Evolutionary conservation across 1,140 invertebrate species (phyloP).

Genomic region (Sminthurides bifidus): DNA sequence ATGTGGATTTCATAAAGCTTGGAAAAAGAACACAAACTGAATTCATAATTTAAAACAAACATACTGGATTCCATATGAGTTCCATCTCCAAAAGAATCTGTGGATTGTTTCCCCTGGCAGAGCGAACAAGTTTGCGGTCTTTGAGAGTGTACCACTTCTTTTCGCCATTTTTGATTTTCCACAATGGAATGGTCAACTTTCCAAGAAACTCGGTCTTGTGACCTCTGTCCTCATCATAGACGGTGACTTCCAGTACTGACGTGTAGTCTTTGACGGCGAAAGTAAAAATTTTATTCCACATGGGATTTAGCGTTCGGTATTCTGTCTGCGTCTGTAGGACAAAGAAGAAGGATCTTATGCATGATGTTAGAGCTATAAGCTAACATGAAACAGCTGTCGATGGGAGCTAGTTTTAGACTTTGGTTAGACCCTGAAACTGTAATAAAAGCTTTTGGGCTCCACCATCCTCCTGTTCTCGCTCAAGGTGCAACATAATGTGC

Average conservation of each 20-base stretch:
- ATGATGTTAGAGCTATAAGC: no score
- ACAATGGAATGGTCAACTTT: constrained; percentile 54
- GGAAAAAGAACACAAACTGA: no score
- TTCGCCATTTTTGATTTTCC: constrained; percentile 77
- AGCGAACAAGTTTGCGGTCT: constrained; percentile 78
- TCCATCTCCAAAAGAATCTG: constrained; percentile 87
- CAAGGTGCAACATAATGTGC: no score
- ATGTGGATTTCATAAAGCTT: no score
- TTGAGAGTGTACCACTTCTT: constrained; percentile 93
- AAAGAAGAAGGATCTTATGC: no score
- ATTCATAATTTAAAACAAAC: no score
- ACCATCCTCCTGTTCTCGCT: no score
- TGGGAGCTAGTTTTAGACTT: no score
- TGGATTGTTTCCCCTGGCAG: constrained; percentile 79
- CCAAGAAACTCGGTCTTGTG: constrained; percentile 97
- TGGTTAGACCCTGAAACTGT: no score
- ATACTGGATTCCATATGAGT: constrained; percentile 81
- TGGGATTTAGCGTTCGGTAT: constrained; percentile 91
- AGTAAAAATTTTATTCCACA: constrained; percentile 97
- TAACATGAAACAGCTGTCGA: background rate
- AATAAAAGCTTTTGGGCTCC: no score
- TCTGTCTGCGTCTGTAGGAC: constrained; percentile 84
- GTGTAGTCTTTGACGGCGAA: constrained; percentile 98
- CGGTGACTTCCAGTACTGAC: constrained; percentile 88
- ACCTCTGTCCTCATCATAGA: constrained; percentile 95